Conservation (phyloP, 2,888 invertebrate genomes). For the Cantharis rustica region DNA sequence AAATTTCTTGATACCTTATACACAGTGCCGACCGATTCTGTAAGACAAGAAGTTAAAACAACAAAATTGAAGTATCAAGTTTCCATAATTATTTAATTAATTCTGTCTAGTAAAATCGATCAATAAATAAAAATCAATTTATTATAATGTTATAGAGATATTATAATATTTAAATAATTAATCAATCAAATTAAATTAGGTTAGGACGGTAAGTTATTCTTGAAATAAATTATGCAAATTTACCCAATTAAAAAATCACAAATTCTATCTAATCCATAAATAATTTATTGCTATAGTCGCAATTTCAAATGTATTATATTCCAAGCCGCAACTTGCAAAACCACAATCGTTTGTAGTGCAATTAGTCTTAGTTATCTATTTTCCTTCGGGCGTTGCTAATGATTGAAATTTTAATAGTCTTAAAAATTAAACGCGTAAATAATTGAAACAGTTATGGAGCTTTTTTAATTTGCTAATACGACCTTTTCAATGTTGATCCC, state of each 20-base stretch:
- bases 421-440: not conserved
- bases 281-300: not conserved
- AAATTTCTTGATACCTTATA: not conserved
- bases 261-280: not conserved
- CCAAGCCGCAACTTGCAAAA: not conserved
- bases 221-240: not conserved
- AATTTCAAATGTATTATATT: not conserved
- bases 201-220: not conserved
- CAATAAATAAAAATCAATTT: not conserved
- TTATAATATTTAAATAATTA: not conserved
- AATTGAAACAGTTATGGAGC: not conserved
- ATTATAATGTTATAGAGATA: not conserved
- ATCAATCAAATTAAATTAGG: not conserved
- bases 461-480: not conserved
- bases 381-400: not conserved
- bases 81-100: not conserved
- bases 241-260: not conserved
- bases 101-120: not conserved
- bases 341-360: not conserved
- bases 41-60: not conserved
- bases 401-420: not conserved
- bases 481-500: not conserved
- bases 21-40: not conserved
- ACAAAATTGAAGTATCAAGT: not conserved
- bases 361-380: not conserved